Base-by-base conservation (phyloP, 2,888 invertebrate genomes). In the Deroplatys truncata region DNA sequence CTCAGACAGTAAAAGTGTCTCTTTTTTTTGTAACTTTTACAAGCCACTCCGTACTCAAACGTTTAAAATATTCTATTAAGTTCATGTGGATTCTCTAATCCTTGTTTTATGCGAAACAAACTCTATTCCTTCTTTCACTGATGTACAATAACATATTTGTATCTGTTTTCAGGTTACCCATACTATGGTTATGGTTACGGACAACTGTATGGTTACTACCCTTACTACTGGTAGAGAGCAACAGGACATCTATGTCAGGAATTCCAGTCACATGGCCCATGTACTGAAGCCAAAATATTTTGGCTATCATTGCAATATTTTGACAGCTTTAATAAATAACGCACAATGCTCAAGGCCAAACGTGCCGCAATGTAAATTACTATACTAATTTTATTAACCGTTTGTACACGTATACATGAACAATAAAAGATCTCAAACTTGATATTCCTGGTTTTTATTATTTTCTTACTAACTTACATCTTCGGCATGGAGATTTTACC, bases 171-270 rank as follows among this genome's bases (percentile, higher is more conserved):
- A 89, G 89, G 89, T 13, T 86, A 82, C 35, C 89, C 88, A 1
- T 85, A 85, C 28, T 88, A 89, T 29, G 90, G 90, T 1, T 90
- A 90, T 82, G 90, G 90, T 1, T 87, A 90, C 28, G 90, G 90
- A 31, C 84, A 90, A 29, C 72, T 89, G 1, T 86, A 90, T 72
- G 89, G 90, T 4, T 84, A 87, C 28, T 86, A 87, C 84, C 84
- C 88, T 9, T 28, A 84, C 28, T 89, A 89, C 86, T 85, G 85
- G 72, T 49, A 43, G 28, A 16, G 28, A 49, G 3, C 20, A 5
- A 15, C 15, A 3, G 16, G 16, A 16, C 20, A 72, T 20, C 56
- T 20, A 16, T 20, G 5, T 1, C 20, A 20, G 2, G 13, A 72
- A 72, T 7, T 72, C 56, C 56, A 72, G 56, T 20, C 20, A 72